These are phyloP conservation scores for Decapterus maruadsi DNA, from an alignment of 2,797 vertebrate genomes.

Conservation along the genomic window DNA sequence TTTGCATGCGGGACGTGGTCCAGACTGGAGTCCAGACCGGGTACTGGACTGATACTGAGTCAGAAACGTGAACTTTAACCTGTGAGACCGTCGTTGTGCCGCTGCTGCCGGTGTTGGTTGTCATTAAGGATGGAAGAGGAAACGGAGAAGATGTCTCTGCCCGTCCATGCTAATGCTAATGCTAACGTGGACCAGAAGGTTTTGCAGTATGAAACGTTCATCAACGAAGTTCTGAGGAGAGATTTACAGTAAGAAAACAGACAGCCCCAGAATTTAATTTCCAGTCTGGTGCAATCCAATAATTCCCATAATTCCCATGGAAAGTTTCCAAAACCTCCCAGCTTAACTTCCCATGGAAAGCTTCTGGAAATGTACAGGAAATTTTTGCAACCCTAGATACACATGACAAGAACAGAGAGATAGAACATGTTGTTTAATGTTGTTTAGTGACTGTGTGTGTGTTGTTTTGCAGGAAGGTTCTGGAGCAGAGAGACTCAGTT, in stretches of 20 bases:
- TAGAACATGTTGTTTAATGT: too few species aligned
- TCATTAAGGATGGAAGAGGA: neutral
- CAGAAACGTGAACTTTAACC: too few species aligned
- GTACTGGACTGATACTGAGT: neutral
- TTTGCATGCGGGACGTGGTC: constrained; percentile 3
- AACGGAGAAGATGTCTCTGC: constrained; percentile 31
- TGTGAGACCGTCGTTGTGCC: rapidly evolving
- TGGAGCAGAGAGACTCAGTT: constrained; percentile 90
- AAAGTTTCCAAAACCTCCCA: too few species aligned
- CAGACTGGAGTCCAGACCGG: neutral
- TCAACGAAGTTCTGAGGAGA: constrained; percentile 88
- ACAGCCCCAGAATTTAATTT: neutral
- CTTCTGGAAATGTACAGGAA: too few species aligned
- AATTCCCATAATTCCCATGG: too few species aligned
- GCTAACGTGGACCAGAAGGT: constrained; percentile 83
- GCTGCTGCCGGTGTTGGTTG: neutral
- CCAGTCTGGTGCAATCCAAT: too few species aligned
- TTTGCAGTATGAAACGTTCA: constrained; percentile 89
- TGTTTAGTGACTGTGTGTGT: neutral
- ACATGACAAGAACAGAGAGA: too few species aligned
- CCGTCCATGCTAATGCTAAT: constrained; percentile 28
- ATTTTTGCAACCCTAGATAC: too few species aligned
- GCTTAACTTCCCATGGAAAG: too few species aligned
- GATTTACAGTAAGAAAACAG: constrained; percentile 86
- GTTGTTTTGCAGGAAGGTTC: constrained; percentile 83